Base-by-base conservation (phyloP, 2,797 vertebrate species). In the Buceros bicornis region DNA sequence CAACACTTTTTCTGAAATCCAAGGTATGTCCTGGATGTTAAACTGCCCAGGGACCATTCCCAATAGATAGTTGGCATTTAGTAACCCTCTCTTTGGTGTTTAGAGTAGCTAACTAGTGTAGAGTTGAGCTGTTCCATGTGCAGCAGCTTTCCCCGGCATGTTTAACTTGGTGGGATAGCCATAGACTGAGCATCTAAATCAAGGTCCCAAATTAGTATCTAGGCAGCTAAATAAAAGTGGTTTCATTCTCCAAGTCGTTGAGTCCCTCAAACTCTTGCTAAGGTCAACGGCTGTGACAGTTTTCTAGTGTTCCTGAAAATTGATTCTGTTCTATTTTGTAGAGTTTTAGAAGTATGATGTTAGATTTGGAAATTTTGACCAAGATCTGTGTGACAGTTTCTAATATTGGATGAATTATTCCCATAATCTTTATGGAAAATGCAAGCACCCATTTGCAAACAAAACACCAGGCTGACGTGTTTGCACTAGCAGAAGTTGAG, bases 251-350 rank as follows among this genome's bases (percentile, higher is more conserved):
- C 17, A 33, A 48, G 16, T 42, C 64, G 20, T 54, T 13, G 25
- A 82, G 9, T 43, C 72, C 8, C 11, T 13, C 31, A 33, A 47
- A 90, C 6, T 40, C 21, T 24, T 35, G 22, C 17, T 69, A 64
- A 26, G 2, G 4, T 56, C 47, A 58, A 16, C 0, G 5, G 8
- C n/a, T 83, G 22, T 2, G 7, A 19, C 8, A 25, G 8, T 5
- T 20, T 51, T 86, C 45, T 37, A 84, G 6, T 31, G 13, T 42
- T 48, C 25, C 16, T 88, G 57, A 66, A 90, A 96, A 77, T 66
- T 26, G 62, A 54, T 76, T 22, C 42, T 4, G 1, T 70, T 86
- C 47, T 77, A 45, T 89, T 89, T 94, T 60, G 33, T 28, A 64
- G 54, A 33, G 13, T 42, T 93, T 91, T 28, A 87, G 33, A 87